Evolutionary conservation across 1,140 invertebrate genomes (phyloP), one percentile per base, ranked within the genome.

Genomic region (Euborellia annulipes): DNA sequence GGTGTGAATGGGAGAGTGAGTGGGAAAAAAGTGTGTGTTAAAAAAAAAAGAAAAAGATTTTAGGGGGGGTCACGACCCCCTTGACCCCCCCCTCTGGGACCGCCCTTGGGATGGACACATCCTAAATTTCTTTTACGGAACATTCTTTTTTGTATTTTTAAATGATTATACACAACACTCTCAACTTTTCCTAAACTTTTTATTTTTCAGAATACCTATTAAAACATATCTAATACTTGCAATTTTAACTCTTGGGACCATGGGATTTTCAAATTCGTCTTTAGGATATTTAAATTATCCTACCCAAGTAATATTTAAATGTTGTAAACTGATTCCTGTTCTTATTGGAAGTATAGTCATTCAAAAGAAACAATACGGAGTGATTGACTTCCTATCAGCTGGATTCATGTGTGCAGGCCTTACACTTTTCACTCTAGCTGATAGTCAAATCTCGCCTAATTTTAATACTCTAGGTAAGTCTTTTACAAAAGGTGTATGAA

Each of bases 221-320:
- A 73, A 65, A 54, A 81, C 75, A 1, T 97, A 95, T 65, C 62
- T 75, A 37, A 55, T 92, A 30, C 62, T 95, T 40, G 89, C 89
- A 34, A 71, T 88, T 22, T 62, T 95, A 19, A 93, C 91, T 0
- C 69, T 96, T 4, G 87, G 86, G 0, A 96, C 92, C 9, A 97
- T 97, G 88, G 89, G 89, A 1, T 75, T 96, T 53, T 95, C 91
- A 2, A 96, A 97, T 66, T 78, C 89, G 9, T 91, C 90, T 4
- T 66, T 96, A n/a, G 89, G 84, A 36, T 94, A 94, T 63, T 66
- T 97, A 0, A 97, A 96, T 64, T 97, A 95, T 65, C 91, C 93
- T 16, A 92, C 87, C 1, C 74, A 77, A 63, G 77, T 92, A n/a
- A 90, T 92, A 53, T 92, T 92, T 59, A 92, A 92, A 65, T 94